Evolutionary conservation across 1,140 invertebrate genomes (phyloP).

Genomic region (Patella vulgata): DNA sequence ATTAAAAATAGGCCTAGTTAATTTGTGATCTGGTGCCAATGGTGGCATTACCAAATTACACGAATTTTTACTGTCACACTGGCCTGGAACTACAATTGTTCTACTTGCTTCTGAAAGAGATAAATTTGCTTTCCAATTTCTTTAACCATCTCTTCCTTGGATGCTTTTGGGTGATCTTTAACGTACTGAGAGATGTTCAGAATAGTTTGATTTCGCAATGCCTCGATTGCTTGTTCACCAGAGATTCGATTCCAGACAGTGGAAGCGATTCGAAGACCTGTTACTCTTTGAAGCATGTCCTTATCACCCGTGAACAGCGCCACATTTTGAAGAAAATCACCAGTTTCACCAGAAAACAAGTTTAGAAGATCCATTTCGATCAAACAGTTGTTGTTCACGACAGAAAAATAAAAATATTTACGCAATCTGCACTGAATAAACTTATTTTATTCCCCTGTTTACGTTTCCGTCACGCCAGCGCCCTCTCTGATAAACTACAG

Average conservation of each 20-base stretch:
- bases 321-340: slow-evolving; percentile 40
- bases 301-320: slow-evolving; percentile 34
- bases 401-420: background rate
- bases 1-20: too few relatives aligned
- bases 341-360: slow-evolving; percentile 22
- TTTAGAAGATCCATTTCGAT: background rate
- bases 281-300: slow-evolving; percentile 29
- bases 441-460: slow-evolving; percentile 14
- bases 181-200: slow-evolving; percentile 45
- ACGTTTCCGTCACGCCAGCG: slow-evolving; percentile 14
- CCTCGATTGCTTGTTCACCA: slow-evolving; percentile 42
- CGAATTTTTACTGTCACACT: too few relatives aligned
- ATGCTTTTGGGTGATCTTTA: slow-evolving; percentile 48
- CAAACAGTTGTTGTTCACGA: background rate
- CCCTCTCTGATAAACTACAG: too few relatives aligned
- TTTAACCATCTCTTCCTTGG: slow-evolving; percentile 43
- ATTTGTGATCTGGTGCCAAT: too few relatives aligned
- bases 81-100: too few relatives aligned
- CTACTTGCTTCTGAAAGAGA: slow-evolving; percentile 39
- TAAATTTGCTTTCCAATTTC: slow-evolving; percentile 44
- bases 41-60: too few relatives aligned
- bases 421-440: slow-evolving; percentile 8
- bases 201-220: slow-evolving; percentile 44
- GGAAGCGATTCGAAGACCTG: slow-evolving; percentile 30
- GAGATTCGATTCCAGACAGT: slow-evolving; percentile 42